These are phyloP conservation scores for Chloromyia formosa DNA, from an alignment of 2,888 invertebrate species.

Conservation along the genomic window DNA sequence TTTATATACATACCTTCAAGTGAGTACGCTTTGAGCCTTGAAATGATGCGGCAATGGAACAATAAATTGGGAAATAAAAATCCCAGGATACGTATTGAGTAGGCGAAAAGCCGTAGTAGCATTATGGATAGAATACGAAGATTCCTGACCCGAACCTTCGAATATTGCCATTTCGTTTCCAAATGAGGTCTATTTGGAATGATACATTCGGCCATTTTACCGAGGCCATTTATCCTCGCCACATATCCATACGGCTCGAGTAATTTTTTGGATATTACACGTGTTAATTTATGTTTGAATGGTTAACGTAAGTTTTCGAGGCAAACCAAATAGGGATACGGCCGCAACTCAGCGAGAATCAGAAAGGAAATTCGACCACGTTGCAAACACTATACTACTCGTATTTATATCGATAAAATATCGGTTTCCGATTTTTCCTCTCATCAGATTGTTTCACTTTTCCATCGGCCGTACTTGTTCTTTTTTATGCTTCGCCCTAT, in stretches of 20 bases:
- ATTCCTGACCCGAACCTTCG: background rate
- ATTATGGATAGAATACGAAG: no score
- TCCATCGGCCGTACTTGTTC: no score
- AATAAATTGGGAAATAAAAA: no score
- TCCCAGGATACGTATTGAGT: no score
- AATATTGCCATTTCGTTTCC: slow-evolving; percentile 35
- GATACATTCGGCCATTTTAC: slow-evolving; percentile 31
- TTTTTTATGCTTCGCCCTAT: no score
- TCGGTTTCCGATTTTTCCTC: background rate
- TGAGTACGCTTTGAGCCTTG: no score
- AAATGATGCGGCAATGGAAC: no score
- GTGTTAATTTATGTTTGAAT: slow-evolving; percentile 32
- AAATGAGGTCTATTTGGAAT: slow-evolving; percentile 34
- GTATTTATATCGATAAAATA: background rate
- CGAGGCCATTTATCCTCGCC: slow-evolving; percentile 14
- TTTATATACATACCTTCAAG: no score
- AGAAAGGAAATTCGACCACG: background rate
- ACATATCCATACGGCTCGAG: slow-evolving; percentile 15
- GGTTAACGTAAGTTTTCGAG: background rate
- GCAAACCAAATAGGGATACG: background rate
- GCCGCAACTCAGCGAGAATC: background rate
- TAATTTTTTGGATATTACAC: slow-evolving; percentile 15
- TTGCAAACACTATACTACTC: background rate
- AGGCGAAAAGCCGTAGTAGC: no score
- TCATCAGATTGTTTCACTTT: no score